Evolutionary conservation across 2,797 vertebrate species (phyloP), one percentile per base, ranked within the genome.

Genomic region (Adrianichthys oophorus): DNA sequence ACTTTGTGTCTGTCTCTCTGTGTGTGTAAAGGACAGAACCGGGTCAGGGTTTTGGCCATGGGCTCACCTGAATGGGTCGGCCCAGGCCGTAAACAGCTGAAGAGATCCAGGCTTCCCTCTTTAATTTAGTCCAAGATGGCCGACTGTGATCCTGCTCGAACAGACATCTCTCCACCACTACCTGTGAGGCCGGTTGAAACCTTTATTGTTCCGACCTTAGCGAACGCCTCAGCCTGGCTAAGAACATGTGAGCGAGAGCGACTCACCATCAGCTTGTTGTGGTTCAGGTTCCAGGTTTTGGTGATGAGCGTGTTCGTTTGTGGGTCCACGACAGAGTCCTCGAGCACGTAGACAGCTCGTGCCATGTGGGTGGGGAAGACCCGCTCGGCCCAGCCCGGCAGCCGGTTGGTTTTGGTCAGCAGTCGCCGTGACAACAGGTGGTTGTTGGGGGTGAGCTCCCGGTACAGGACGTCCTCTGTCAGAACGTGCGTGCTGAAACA

Each of bases 221-320:
- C 19, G 19, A 21, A 21, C 19, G 19, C 19, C 19, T 21, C 2
- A 21, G 19, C 3, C 19, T 21, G 19, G 19, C 19, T 21, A 3
- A 3, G 10, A 12, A 3, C 32, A 10, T 37, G 8, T 12, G 32
- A 37, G 3, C 32, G 10, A 12, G 8, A 4, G 1, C 32, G 32
- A 12, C 61, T 61, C 29, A 95, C 95, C 94, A 95, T 95, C 59
- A 96, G 84, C 4, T 85, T 89, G 0, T 88, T 92, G 1, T 96
- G 95, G 82, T 95, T 96, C 68, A 96, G 88, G 85, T 96, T 96
- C 94, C 94, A 94, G 65, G 93, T 95, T 79, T 92, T 92, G 0
- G 93, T 95, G 76, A 90, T 94, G 79, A 97, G 90, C 32, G 91
- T 94, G 77, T 85, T 91, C 70, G 89, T 91, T 48, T 85, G 73